Percentiles rank a stretch among this genome's conserved stretches.
These are phyloP conservation scores for Eumaeus atala DNA, from an alignment of 1,140 invertebrate genomes.

Conservation along the genomic window DNA sequence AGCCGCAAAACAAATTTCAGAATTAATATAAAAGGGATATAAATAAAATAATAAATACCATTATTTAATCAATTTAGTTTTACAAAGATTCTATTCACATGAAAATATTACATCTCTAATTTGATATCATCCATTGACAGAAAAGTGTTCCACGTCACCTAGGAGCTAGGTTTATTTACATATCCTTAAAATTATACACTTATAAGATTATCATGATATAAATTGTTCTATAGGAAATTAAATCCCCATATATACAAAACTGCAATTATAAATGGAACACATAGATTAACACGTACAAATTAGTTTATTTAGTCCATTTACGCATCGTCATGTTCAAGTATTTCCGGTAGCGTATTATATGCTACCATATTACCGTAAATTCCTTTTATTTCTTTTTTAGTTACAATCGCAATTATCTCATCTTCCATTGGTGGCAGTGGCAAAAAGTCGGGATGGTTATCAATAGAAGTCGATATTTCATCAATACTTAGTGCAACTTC, in stretches of 20 bases:
- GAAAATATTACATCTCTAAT: conserved; percentile 53
- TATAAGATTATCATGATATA: conserved; percentile 5
- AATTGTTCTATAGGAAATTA: conserved; percentile 29
- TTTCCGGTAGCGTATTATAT: conserved; percentile 69
- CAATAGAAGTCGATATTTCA: conserved; percentile 49
- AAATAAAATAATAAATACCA: neutral
- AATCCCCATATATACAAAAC: conserved; percentile 45
- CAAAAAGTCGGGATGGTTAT: conserved; percentile 40
- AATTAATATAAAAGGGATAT: too few relatives aligned
- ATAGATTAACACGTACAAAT: conserved; percentile 14
- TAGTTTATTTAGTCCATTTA: conserved; percentile 17
- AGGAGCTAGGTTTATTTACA: conserved; percentile 3
- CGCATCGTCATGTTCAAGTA: conserved; percentile 61
- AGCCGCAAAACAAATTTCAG: too few relatives aligned
- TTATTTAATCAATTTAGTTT: conserved; percentile 60
- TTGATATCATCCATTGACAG: conserved; percentile 53
- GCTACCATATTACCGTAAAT: conserved; percentile 68
- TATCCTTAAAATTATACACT: neutral
- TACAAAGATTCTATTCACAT: conserved; percentile 68
- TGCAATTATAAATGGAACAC: conserved; percentile 13
- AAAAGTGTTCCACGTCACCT: conserved; percentile 6
- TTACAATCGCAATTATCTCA: conserved; percentile 70
- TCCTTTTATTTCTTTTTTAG: conserved; percentile 66
- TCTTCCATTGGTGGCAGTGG: conserved; percentile 64
- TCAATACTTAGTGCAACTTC: conserved; percentile 66